Percentiles rank a stretch among this genome's conserved stretches.
These are phyloP conservation scores for Aphaenogaster rudis DNA, from an alignment of 1,140 invertebrate species.

Conservation along the genomic window DNA sequence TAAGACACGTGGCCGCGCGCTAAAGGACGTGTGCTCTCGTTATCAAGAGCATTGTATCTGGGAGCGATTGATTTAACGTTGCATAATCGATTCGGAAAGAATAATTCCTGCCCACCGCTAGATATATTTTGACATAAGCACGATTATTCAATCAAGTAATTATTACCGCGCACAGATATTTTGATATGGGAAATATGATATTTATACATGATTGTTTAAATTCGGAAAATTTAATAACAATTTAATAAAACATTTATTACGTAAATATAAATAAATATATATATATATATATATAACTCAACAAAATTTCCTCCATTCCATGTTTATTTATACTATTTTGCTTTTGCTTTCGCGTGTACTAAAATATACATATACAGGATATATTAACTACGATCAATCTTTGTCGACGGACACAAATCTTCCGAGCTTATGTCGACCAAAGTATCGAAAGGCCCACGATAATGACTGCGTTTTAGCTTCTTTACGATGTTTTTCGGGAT, in stretches of 20 bases:
- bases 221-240: neutral
- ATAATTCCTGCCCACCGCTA: neutral
- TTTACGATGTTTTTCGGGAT: conserved; percentile 2
- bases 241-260: neutral
- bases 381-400: conserved; percentile 43
- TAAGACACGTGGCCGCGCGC: conserved; percentile 66
- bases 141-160: neutral
- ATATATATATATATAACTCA: neutral
- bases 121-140: neutral
- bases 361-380: neutral
- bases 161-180: neutral
- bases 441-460: conserved; percentile 10
- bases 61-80: conserved; percentile 37
- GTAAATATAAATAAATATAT: neutral
- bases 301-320: neutral
- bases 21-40: conserved; percentile 57
- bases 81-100: conserved; percentile 9
- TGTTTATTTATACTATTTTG: neutral
- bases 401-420: conserved; percentile 26
- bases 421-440: neutral
- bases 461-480: conserved; percentile 44
- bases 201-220: neutral
- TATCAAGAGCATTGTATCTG: conserved; percentile 51
- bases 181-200: neutral
- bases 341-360: neutral